Evolutionary conservation across 2,888 invertebrate species (phyloP), one percentile per base, ranked within the genome.

Genomic region (Eupithecia inturbata): DNA sequence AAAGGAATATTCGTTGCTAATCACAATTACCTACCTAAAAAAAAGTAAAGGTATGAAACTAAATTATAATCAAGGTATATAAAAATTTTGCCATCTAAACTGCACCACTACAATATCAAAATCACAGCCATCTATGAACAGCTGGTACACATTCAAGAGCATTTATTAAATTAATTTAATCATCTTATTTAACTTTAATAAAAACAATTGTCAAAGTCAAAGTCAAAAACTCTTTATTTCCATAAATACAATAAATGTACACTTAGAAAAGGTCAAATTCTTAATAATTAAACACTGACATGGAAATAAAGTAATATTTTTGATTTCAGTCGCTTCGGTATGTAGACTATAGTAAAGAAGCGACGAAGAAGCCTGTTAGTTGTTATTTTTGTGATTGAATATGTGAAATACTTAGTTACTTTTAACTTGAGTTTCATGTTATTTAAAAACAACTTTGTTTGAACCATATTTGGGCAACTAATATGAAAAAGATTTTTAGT

Each of bases 61-160:
- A 22, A 66, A 22, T 26, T 39, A 36, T 22, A 60, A 76, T 64
- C n/a, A 66, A 66, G 31, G 3, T 22, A 41, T 12, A 1, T 14
- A 26, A 36, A 26, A 36, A 66, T 16, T 68, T 85, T 88, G 87
- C 89, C 88, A 89, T 82, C 88, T 90, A 91, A 89, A 89, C 88
- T 88, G 88, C 88, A 90, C 88, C 89, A 91, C 90, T 90, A 92
- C 82, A 79, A 82, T 86, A 86, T 84, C 81, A 82, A 88, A 86
- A 83, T 77, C 81, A 84, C 84, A 88, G 85, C 87, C 84, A 77
- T 77, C 88, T 88, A 89, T 87, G 83, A 67, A 70, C 45, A 72
- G 74, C 74, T n/a, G 70, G 60, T 72, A 72, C 79, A 75, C 71
- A 75, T 74, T 77, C 28, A 70, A 68, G 71, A 12, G n/a, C 22